Evolutionary conservation across 1,140 invertebrate genomes (phyloP), one percentile per base, ranked within the genome.

Genomic region (Magallana gigas): DNA sequence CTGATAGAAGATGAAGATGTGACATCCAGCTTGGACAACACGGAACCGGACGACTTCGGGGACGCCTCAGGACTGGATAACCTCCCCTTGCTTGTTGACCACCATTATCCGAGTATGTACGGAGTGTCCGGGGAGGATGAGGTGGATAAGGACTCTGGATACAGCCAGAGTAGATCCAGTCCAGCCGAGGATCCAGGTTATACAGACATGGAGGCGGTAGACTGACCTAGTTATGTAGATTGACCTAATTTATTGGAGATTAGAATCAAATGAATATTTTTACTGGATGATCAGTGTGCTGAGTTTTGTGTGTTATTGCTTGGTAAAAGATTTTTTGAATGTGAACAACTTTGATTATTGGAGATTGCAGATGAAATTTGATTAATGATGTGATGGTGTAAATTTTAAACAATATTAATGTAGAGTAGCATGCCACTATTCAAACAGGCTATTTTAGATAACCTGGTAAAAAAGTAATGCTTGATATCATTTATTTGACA

Each of bases 151-250:
- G 83, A 88, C 23, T 82, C 89, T 8, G 85, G 56, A 83, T 86
- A 89, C 64, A 85, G 85, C 71, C 85, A 90, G 29, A 36, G 36
- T n/a, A 60, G 60, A 60, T 57, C 18, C 12, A 88, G 57, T 87
- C 86, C 85, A 18, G 88, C 87, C 56, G 82, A 68, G 23, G 81
- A n/a, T 9, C 68, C 57, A 0, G 90, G 88, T 18, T 94, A 93
- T 85, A 94, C 92, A 14, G 93, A 94, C 82, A 94, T 94, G 93
- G 93, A 94, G 84, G 91, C 92, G 62, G 93, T 94, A 12, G 93
- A 94, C 88, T 94, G 87, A 91, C 16, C 57, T 83, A 16, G 8
- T 16, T 18, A 64, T 48, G 36, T 48, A 48, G 36, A 48, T 48
- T 48, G 36, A 48, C 36, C 36, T 83, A n/a, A 16, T 56, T 12